These are phyloP conservation scores for Polydrusus pterygomalis DNA, from an alignment of 2,888 invertebrate species.

Conservation along the genomic window DNA sequence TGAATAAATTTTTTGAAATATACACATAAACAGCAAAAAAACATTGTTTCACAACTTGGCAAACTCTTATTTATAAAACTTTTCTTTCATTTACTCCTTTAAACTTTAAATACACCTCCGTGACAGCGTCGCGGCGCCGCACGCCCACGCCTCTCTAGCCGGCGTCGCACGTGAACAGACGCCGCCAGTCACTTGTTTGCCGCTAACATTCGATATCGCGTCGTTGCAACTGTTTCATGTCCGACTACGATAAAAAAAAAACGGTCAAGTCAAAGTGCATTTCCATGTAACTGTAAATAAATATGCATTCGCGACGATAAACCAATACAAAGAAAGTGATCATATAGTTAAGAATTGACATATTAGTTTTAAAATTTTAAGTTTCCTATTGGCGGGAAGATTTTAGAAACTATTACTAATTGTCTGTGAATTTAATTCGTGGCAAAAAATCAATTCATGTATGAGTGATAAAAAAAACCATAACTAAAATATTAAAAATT, in stretches of 20 bases:
- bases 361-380: neutral
- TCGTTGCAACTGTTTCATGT: constrained; percentile 29
- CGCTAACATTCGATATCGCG: constrained; percentile 21
- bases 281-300: constrained; percentile 19
- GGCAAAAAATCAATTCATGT: too few species aligned
- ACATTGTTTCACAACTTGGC: neutral
- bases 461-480: too few species aligned
- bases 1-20: too few species aligned
- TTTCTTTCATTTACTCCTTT: neutral
- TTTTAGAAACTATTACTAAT: neutral
- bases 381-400: neutral
- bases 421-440: neutral
- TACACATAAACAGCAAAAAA: neutral
- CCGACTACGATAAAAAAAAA: constrained; percentile 27
- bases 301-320: neutral
- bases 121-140: constrained; percentile 38
- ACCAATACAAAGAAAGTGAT: neutral
- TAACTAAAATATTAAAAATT: too few species aligned
- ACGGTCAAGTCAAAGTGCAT: constrained; percentile 42
- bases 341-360: neutral
- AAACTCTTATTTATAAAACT: neutral
- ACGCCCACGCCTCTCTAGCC: constrained; percentile 33
- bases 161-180: constrained; percentile 53
- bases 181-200: constrained; percentile 56
- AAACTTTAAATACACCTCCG: constrained; percentile 27